Evolutionary conservation across 2,888 invertebrate species (phyloP), one percentile per base, ranked within the genome.

Genomic region (Napeogenes sylphis): DNA sequence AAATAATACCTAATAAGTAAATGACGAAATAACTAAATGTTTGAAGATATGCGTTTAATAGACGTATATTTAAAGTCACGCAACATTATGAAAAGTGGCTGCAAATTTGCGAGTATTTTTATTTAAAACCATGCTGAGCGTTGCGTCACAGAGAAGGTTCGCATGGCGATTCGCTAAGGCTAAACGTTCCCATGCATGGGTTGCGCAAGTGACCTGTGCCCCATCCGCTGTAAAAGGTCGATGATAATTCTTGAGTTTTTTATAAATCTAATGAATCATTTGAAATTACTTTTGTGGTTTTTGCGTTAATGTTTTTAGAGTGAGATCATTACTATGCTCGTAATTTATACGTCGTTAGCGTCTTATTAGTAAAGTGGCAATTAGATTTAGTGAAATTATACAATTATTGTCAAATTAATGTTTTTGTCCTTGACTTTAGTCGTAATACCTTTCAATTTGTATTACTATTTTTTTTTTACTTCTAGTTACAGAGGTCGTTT

Each of bases 221-320:
- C 71, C 77, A 86, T 87, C 85, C 83, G 84, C 83, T 65, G 73
- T 76, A 73, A 90, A 90, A 90, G 90, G 88, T 90, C 87, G 77
- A 58, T 65, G 56, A 61, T 59, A 55, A 59, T 55, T 46, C 45
- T 58, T 45, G 46, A 58, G 38, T 46, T 54, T 56, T 58, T 55
- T 56, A 57, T 61, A 59, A 45, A 63, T 30, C 3, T 14, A 51
- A 51, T 51, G 47, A 3, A 51, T 51, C 10, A 12, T 42, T 10
- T 42, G 2, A 42, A 42, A 42, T 42, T 42, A 42, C 10, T 8
- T 42, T 42, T 42, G 42, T 42, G 42, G 12, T 8, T 42, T 38
- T 38, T 38, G 38, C 3, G 4, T 38, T 38, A 38, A 38, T 38
- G 8, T 38, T 4, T 38, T 38, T 38, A 6, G 6, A 10, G 47